Conservation (phyloP, 2,113 vertebrate genomes). For the Erythrolamprus reginae region DNA sequence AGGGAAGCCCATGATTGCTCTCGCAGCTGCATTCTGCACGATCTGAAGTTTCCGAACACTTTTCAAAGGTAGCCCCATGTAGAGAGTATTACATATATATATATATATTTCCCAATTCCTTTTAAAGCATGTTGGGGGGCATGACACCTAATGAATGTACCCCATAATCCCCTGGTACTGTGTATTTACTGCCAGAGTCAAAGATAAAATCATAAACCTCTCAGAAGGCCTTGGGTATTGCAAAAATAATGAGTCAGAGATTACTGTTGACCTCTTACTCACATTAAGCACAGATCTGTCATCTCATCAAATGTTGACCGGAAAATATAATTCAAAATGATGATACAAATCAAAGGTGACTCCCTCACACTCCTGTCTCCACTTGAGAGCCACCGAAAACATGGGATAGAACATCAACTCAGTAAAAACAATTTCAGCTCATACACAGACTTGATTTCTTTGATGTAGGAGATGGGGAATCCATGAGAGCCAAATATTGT, state of each 20-base stretch:
- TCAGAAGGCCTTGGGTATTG: conserved; percentile 10
- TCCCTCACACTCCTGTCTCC: background rate
- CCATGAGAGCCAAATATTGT: background rate
- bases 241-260: conserved; percentile 17
- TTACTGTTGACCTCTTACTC: conserved; percentile 14
- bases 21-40: too few relatives aligned
- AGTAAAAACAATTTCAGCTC: background rate
- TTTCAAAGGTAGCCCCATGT: too few relatives aligned
- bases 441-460: background rate
- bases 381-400: background rate
- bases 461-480: background rate
- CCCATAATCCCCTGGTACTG: background rate
- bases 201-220: conserved; percentile 23
- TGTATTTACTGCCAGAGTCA: conserved; percentile 16
- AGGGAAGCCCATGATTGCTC: too few relatives aligned
- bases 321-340: background rate
- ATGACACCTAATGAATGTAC: background rate
- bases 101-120: background rate
- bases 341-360: background rate
- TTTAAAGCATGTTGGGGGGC: background rate
- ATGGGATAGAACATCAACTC: background rate
- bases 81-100: too few relatives aligned
- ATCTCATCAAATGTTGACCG: conserved; percentile 7
- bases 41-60: too few relatives aligned
- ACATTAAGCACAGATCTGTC: conserved; percentile 5